These are phyloP conservation scores for Pandemis cinnamomeana DNA, from an alignment of 2,888 invertebrate genomes.

Conservation along the genomic window DNA sequence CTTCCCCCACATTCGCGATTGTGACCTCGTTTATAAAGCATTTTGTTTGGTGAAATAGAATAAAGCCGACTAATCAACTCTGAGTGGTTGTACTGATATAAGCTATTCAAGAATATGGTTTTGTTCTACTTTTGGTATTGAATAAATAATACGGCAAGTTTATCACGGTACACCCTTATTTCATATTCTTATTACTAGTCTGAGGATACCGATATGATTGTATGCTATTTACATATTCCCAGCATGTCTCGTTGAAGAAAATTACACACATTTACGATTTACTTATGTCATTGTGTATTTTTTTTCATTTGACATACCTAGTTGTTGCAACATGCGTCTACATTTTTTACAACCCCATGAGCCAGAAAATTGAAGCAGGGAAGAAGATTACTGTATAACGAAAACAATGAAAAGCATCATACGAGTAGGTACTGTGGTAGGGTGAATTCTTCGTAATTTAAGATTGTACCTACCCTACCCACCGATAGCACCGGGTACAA, in stretches of 20 bases:
- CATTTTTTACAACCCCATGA: background rate
- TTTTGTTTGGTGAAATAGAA: conserved; percentile 25
- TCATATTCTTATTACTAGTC: background rate
- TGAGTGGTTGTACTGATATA: conserved; percentile 3
- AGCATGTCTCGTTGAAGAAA: background rate
- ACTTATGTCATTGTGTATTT: too few relatives aligned
- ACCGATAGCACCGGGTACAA: conserved; percentile 1
- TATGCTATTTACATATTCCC: too few relatives aligned
- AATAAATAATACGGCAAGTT: background rate
- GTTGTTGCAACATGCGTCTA: background rate
- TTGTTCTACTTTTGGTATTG: background rate
- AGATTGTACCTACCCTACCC: background rate
- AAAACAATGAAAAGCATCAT: background rate
- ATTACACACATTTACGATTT: background rate
- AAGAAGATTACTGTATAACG: background rate
- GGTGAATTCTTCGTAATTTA: conserved; percentile 6
- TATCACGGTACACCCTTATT: background rate
- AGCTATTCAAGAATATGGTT: background rate
- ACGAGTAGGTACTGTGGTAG: background rate
- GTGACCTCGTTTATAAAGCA: conserved; percentile 52
- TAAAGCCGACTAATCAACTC: conserved; percentile 12
- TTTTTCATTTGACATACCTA: too few relatives aligned
- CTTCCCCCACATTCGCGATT: conserved; percentile 54
- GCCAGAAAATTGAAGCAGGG: background rate
- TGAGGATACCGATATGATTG: too few relatives aligned